Evolutionary conservation across 2,888 invertebrate genomes (phyloP).

Genomic region (Synanthedon formicaeformis): DNA sequence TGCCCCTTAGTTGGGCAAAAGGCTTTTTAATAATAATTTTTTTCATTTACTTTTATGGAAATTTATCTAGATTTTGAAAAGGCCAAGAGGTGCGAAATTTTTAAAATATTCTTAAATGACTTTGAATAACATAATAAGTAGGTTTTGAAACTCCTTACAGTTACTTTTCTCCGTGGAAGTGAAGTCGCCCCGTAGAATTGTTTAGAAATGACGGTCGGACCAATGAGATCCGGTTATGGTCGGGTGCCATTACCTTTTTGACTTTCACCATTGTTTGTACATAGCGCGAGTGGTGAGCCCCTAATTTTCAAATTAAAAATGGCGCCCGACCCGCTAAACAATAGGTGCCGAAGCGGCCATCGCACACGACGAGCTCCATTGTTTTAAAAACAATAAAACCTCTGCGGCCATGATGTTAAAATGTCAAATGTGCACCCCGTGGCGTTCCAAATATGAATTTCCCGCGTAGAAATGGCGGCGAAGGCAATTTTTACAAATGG

Average conservation of each 20-base stretch:
- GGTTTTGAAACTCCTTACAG: no score
- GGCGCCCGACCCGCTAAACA: constrained; percentile 47
- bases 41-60: no score
- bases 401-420: constrained; percentile 47
- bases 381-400: constrained; percentile 63
- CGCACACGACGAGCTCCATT: constrained; percentile 33
- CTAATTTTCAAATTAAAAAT: constrained; percentile 62
- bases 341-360: constrained; percentile 46
- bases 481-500: constrained; percentile 69
- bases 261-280: constrained; percentile 6
- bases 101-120: no score
- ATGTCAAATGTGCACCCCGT: constrained; percentile 61
- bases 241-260: neutral
- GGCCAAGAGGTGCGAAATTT: no score
- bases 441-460: constrained; percentile 65
- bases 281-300: constrained; percentile 22
- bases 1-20: no score
- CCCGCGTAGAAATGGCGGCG: constrained; percentile 65
- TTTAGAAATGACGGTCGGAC: neutral
- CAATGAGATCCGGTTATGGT: neutral
- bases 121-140: no score
- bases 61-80: no score
- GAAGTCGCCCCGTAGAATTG: no score
- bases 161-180: no score
- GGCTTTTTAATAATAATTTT: no score